Evolutionary conservation across 2,888 invertebrate genomes (phyloP).

Genomic region (Amiota communis): DNA sequence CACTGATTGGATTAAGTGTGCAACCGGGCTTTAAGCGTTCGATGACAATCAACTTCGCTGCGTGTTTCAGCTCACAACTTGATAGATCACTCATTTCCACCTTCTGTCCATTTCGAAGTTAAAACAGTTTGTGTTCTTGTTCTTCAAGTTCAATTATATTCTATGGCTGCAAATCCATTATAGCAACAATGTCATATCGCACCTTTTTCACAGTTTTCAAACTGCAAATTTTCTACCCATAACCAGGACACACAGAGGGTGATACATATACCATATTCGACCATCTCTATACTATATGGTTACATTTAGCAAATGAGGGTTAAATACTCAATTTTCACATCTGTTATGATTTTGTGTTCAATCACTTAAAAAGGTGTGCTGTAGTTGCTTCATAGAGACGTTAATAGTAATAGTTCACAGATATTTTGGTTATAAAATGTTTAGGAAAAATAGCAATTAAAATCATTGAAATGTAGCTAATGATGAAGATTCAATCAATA

Average conservation of each 20-base stretch:
- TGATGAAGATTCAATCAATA: too few species aligned
- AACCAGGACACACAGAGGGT: too few species aligned
- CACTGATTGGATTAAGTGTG: slow-evolving; percentile 63
- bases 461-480: too few species aligned
- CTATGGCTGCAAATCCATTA: slow-evolving; percentile 17
- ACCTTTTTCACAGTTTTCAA: slow-evolving; percentile 13
- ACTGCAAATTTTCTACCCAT: too few species aligned
- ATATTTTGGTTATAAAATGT: too few species aligned
- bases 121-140: neutral
- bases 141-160: neutral
- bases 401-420: too few species aligned
- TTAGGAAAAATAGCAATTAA: too few species aligned
- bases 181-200: slow-evolving; percentile 4
- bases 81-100: slow-evolving; percentile 44
- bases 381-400: too few species aligned
- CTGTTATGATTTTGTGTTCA: slow-evolving; percentile 59
- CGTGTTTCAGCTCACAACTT: slow-evolving; percentile 42
- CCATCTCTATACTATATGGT: neutral
- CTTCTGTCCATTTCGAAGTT: slow-evolving; percentile 65
- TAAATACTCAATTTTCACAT: slow-evolving; percentile 68
- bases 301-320: slow-evolving; percentile 63
- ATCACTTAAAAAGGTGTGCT: neutral
- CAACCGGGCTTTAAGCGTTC: slow-evolving; percentile 39
- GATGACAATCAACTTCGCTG: slow-evolving; percentile 69
- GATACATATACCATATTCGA: neutral